Evolutionary conservation across 2,888 invertebrate species (phyloP), one percentile per base, ranked within the genome.

Genomic region (Omphaloscelis lunosa): DNA sequence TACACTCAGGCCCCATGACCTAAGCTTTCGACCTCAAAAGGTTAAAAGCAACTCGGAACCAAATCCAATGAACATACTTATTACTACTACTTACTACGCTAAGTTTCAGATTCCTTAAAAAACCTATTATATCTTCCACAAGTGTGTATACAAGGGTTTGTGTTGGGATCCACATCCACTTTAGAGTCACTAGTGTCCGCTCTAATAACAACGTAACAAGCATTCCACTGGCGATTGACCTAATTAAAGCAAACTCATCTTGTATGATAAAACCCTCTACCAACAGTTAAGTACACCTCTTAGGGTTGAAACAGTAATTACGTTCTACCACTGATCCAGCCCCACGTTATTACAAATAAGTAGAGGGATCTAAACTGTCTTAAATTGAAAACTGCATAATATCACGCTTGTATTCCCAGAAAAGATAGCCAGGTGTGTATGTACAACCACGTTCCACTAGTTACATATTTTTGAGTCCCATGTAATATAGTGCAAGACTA

Each of bases 271-370:
- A 82, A 69, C 76, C 74, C 66, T 66, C 65, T 2, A 61, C 67
- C 41, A 82, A 69, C 69, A 67, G 84, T 79, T 84, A 66, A 74
- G 83, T 66, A 76, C 39, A 58, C 63, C 68, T 82, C 77, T 76
- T 82, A 76, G 41, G 12, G 71, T 72, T 65, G 29, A 59, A 85
- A 81, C 58, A 81, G 80, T 80, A 70, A 85, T 68, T 68, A 63
- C 41, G 34, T 79, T 77, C 23, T 27, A 83, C 68, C 68, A 58
- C 62, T 63, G 34, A 41, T 20, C 41, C 23, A 27, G 27, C 34
- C 51, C 41, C 56, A 58, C 27, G 27, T 76, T 34, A 75, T 58
- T 65, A 65, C 51, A 41, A 34, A 23, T 68, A 76, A 61, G 41
- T 27, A 58, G n/a, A 48, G 29, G 66, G 45, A 39, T 82, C 15